These are phyloP conservation scores for Drosophila maculinotata DNA, from an alignment of 2,888 invertebrate species.

Conservation along the genomic window DNA sequence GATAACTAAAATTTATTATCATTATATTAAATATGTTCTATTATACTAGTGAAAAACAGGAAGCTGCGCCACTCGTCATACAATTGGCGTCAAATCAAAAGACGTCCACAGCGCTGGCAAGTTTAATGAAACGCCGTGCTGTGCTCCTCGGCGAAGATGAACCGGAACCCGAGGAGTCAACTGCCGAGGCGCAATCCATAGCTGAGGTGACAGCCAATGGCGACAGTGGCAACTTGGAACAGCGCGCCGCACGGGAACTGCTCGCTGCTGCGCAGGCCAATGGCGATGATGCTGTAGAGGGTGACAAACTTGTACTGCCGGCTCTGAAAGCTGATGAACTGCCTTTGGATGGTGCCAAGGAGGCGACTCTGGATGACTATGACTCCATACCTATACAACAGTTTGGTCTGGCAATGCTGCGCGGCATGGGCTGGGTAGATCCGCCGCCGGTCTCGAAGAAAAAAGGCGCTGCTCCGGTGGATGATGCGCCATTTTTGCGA, in stretches of 20 bases:
- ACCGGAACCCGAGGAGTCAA: slow-evolving; percentile 40
- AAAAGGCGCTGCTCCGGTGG: slow-evolving; percentile 86
- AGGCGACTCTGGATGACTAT: slow-evolving; percentile 90
- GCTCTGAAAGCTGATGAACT: slow-evolving; percentile 86
- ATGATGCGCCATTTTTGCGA: slow-evolving; percentile 88
- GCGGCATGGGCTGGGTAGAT: slow-evolving; percentile 97
- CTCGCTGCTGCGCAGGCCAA: slow-evolving; percentile 86
- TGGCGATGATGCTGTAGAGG: slow-evolving; percentile 83
- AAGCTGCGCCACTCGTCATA: slow-evolving; percentile 87
- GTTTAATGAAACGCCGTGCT: slow-evolving; percentile 81
- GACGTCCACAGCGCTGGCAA: slow-evolving; percentile 86
- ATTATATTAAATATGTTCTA: neutral
- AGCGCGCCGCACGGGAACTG: slow-evolving; percentile 91
- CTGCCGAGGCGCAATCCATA: slow-evolving; percentile 32
- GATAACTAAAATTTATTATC: no score
- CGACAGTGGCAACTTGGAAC: slow-evolving; percentile 86
- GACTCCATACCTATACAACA: slow-evolving; percentile 90
- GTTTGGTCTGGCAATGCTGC: slow-evolving; percentile 96
- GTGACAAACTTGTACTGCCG: slow-evolving; percentile 86
- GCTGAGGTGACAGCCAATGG: slow-evolving; percentile 71
- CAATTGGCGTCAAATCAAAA: slow-evolving; percentile 88
- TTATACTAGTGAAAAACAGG: slow-evolving; percentile 84
- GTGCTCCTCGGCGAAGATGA: slow-evolving; percentile 85
- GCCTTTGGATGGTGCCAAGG: slow-evolving; percentile 88
- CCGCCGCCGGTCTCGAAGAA: slow-evolving; percentile 86